Evolutionary conservation across 2,888 invertebrate species (phyloP).

Genomic region (Tanypteryx hageni): DNA sequence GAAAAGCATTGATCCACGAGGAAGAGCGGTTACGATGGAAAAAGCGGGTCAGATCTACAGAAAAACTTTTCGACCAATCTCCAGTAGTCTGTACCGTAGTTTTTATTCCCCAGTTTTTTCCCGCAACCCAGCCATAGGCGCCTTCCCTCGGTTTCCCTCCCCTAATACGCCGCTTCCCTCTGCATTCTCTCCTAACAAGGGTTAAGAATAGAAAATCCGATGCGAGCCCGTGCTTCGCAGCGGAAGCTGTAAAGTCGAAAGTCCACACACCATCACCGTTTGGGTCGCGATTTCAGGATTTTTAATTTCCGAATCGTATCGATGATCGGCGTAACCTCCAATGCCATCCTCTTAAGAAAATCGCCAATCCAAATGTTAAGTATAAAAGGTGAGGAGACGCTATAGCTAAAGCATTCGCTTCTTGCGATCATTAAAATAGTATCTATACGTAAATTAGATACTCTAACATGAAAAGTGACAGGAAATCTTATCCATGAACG

Average conservation of each 20-base stretch:
- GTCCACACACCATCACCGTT: neutral
- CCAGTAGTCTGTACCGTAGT: neutral
- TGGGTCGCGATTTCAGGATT: neutral
- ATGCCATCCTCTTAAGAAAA: neutral
- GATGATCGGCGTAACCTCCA: neutral
- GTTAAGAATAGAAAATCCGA: constrained; percentile 32
- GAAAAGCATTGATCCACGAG: neutral
- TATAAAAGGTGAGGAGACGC: too few species aligned
- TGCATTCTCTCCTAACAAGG: neutral
- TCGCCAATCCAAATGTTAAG: neutral
- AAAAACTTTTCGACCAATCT: neutral
- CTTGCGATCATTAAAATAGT: too few species aligned
- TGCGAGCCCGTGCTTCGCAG: constrained; percentile 10
- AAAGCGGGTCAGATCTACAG: neutral
- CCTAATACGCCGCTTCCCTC: neutral
- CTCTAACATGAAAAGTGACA: too few species aligned
- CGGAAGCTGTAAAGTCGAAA: neutral
- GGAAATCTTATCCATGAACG: too few species aligned
- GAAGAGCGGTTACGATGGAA: neutral
- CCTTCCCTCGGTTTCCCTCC: neutral
- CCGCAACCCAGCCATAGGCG: neutral
- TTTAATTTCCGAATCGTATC: constrained; percentile 15
- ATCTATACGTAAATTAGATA: too few species aligned
- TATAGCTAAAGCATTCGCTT: too few species aligned
- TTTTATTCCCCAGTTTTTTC: neutral